Evolutionary conservation across 2,797 vertebrate genomes (phyloP).

Genomic region (Poecilia velifera): DNA sequence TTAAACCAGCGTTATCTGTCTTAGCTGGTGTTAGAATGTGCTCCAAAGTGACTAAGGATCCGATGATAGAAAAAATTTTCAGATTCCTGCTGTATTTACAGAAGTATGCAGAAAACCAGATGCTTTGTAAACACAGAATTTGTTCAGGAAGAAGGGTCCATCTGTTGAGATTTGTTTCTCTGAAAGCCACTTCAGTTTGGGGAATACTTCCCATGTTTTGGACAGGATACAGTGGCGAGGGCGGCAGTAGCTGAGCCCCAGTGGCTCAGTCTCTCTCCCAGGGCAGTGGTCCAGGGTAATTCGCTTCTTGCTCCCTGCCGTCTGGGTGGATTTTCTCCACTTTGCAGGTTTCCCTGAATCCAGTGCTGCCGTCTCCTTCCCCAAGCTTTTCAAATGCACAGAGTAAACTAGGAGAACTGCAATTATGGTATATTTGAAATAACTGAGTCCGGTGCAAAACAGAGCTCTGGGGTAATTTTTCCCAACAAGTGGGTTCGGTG

Average conservation of each 20-base stretch:
- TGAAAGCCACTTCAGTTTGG: conserved; percentile 51
- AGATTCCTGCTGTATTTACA: conserved; percentile 28
- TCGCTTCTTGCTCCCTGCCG: conserved; percentile 18
- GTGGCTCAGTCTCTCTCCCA: conserved; percentile 51
- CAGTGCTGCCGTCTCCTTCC: conserved; percentile 36
- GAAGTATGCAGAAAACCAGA: conserved; percentile 29
- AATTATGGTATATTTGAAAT: conserved; percentile 76
- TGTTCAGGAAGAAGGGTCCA: conserved; percentile 49
- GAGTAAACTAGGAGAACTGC: conserved; percentile 64
- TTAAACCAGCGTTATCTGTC: not conserved
- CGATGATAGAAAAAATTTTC: conserved; percentile 8
- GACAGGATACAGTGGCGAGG: conserved; percentile 65
- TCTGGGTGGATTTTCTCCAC: conserved; percentile 33
- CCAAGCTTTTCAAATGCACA: conserved; percentile 51
- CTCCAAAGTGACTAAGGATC: not conserved
- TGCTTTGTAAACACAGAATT: conserved; percentile 42
- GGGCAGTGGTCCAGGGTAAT: conserved; percentile 49
- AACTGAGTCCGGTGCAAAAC: conserved; percentile 58
- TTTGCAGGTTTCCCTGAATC: conserved; percentile 60
- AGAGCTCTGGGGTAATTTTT: conserved; percentile 65
- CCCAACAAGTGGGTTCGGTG: conserved; percentile 67
- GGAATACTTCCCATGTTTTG: conserved; percentile 59
- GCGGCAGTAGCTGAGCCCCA: conserved; percentile 61
- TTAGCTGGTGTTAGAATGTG: conserved; percentile 3
- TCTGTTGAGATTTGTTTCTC: conserved; percentile 54